Conservation (phyloP, 2,888 invertebrate species). For the Melinaea marsaeus region DNA sequence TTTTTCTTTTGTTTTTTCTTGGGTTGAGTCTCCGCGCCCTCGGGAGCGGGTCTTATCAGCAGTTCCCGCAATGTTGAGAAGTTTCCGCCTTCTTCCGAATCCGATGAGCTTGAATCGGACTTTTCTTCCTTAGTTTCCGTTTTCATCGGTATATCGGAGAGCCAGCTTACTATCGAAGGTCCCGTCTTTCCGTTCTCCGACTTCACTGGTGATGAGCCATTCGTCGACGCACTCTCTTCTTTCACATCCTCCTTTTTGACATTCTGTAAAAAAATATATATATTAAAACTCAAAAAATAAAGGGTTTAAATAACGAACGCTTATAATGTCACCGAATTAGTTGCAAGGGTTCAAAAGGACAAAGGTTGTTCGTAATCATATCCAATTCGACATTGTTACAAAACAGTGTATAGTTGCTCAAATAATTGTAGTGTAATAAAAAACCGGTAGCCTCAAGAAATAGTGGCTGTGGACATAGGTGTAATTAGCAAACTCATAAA, state of each 20-base stretch:
- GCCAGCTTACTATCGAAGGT: slow-evolving; percentile 62
- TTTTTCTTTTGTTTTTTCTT: slow-evolving; percentile 80
- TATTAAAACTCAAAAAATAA: not conserved
- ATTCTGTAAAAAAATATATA: slow-evolving; percentile 49
- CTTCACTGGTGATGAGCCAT: slow-evolving; percentile 66
- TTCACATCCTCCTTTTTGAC: slow-evolving; percentile 72
- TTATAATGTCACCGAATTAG: slow-evolving; percentile 3
- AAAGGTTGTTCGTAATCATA: too few relatives aligned
- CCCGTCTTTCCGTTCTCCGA: slow-evolving; percentile 67
- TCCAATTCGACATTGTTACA: too few relatives aligned
- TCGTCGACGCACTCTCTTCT: slow-evolving; percentile 67
- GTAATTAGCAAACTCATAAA: too few relatives aligned
- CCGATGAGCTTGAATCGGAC: slow-evolving; percentile 79
- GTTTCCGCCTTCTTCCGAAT: slow-evolving; percentile 83
- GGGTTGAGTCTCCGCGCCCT: slow-evolving; percentile 66
- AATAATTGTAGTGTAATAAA: too few relatives aligned
- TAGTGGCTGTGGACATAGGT: too few relatives aligned
- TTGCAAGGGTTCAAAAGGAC: not conserved
- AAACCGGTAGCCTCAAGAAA: too few relatives aligned
- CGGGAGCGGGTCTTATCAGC: slow-evolving; percentile 83
- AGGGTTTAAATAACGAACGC: not conserved
- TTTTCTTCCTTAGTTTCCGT: slow-evolving; percentile 63
- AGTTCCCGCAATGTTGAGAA: slow-evolving; percentile 90
- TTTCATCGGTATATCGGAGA: slow-evolving; percentile 59
- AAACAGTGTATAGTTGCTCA: too few relatives aligned